Base-by-base conservation (phyloP, 2,797 vertebrate genomes). In the Malacoctenus gilli region DNA sequence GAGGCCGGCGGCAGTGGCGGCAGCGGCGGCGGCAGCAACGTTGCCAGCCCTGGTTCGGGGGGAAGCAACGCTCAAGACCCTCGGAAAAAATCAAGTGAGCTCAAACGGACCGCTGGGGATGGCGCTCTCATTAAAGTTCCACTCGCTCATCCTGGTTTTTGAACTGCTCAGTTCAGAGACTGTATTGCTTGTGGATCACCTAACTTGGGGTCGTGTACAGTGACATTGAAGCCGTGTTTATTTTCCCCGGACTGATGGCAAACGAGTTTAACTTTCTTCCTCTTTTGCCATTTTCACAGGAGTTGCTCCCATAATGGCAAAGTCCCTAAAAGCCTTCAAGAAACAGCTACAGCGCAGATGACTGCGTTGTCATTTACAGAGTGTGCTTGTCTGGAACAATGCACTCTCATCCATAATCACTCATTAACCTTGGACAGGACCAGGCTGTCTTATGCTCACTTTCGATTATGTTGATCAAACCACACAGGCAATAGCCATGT, bases 251-350 rank as follows among this genome's bases (percentile, higher is more conserved):
- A 3, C 5, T 40, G 12, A 42, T 54, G 15, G 9, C 6, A 28
- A 28, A 28, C 4, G 22, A 8, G 4, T 23, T 23, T 23, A 23
- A 1, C 5, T 28, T n/a, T n/a, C n/a, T n/a, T 28, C 9, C 25
- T 5, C 25, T 9, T 28, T n/a, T n/a, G n/a, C n/a, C n/a, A 6
- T 66, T 58, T 21, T 64, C 12, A 54, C 77, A 95, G 95, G 87
- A 90, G 88, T 94, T 10, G 94, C 92, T 64, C 95, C 94, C 59
- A 94, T 95, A 83, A 96, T 95, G 94, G 93, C 88, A 49, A 95
- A 95, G 82, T 92, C 93, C 38, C 72, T 95, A 69, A 94, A 89
- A 83, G 89, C 90, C 1, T 90, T 95, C 78, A 94, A 87, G 84
- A 95, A 86, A 23, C 89, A 91, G 78, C 49, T 89, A 44, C 89